Evolutionary conservation across 2,113 vertebrate genomes (phyloP).

Genomic region (Pteronura brasiliensis): DNA sequence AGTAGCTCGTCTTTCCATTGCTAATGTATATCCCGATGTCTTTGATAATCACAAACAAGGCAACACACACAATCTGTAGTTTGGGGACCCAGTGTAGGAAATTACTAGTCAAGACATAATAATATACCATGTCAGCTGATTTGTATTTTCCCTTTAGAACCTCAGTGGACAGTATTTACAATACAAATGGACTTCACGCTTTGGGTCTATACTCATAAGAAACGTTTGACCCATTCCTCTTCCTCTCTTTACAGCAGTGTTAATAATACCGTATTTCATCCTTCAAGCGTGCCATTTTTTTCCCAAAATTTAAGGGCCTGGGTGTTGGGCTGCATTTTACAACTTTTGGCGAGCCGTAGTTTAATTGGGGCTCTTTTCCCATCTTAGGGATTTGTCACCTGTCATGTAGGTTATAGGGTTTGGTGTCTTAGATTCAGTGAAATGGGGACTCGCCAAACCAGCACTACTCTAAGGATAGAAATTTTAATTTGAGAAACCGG

Average conservation of each 20-base stretch:
- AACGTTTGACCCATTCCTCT: not conserved
- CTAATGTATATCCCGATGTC: not conserved
- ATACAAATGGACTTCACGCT: not conserved
- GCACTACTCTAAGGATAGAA: not conserved
- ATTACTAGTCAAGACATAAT: not conserved
- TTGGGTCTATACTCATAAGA: accelerated
- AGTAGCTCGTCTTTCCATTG: not conserved
- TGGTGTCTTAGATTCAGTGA: not conserved
- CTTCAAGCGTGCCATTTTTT: not conserved
- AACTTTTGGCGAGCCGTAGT: accelerated
- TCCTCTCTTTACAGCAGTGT: not conserved
- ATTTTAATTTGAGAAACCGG: not conserved
- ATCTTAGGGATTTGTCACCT: accelerated
- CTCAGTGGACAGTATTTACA: not conserved
- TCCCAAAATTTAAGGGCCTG: not conserved
- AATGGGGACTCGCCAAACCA: accelerated
- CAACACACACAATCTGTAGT: not conserved
- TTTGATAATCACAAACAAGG: not conserved
- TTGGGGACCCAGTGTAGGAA: not conserved
- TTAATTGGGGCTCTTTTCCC: not conserved
- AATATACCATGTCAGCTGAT: not conserved
- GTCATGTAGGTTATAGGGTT: accelerated
- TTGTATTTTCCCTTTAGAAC: not conserved
- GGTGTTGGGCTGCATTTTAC: too few species aligned
- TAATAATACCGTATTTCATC: not conserved